Base-by-base conservation (phyloP, 1,140 invertebrate species). In the Drosophila kanapiae region DNA sequence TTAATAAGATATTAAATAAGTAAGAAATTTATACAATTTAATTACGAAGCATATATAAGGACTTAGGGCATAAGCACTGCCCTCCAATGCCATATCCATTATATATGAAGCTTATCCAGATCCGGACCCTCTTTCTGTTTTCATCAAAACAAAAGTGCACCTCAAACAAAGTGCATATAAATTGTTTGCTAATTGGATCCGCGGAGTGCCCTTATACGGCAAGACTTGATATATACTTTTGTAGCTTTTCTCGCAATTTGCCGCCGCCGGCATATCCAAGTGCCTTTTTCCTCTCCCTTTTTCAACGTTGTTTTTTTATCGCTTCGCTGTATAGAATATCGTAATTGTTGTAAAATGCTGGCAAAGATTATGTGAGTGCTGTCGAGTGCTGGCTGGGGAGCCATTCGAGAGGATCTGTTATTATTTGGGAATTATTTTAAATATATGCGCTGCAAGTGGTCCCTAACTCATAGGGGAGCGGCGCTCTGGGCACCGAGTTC, bases 341-440 rank as follows among this genome's bases (percentile, higher is more conserved):
- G 61, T 77, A 77, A 77, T 68, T 77, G 54, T 59, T 76, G 75
- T 56, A 77, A 77, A 76, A 56, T 27, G 62, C 74, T 68, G 48
- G 54, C 72, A 53, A 53, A 53, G 27, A 75, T 70, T 31, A 74
- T 71, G 51, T 35, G 42, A 48, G 51, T 40, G 31, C 45, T 11
- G 29, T 29, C 27, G 51, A 33, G 33, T 14, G 33, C 57, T 33
- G 18, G 9, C 49, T 74, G 58, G 29, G 58, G 49, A 62, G 69
- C 31, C 42, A 43, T 47, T 16, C 16, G 11, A 68, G 56, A 56
- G 56, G 62, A 59, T 60, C 74, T 75, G 71, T 74, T 74, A 74
- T 75, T 75, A 75, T 75, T 75, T 74, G 56, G 47, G 38, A 77
- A 68, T 77, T 77, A 77, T 77, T 77, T 68, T 68, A 77, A 77